Percentiles rank a stretch among this genome's conserved stretches.
Evolutionary conservation across 2,113 vertebrate species (phyloP).

Genomic region (Perca flavescens): DNA sequence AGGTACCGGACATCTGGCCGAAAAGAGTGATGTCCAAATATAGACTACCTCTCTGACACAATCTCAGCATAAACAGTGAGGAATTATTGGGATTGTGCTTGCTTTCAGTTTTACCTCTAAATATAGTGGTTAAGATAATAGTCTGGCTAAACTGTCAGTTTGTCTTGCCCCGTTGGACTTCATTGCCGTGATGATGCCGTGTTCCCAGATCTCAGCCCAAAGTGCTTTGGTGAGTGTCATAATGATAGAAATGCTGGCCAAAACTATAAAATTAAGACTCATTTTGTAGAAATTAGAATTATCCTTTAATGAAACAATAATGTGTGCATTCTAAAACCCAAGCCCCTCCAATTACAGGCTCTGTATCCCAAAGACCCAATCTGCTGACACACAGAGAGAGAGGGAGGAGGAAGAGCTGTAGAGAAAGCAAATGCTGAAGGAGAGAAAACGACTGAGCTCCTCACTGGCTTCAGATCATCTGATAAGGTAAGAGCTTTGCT

Average conservation of each 20-base stretch:
- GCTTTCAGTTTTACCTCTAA: background rate
- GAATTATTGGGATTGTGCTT: background rate
- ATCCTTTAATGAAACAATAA: constrained; percentile 1
- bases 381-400: constrained; percentile 49
- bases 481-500: constrained; percentile 79
- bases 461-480: constrained; percentile 75
- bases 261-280: background rate
- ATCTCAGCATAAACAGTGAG: background rate
- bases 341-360: constrained; percentile 44
- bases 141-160: background rate
- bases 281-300: background rate
- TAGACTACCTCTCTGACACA: no score
- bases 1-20: no score
- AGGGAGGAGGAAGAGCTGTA: constrained; percentile 56
- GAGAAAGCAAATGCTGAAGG: constrained; percentile 67
- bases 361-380: constrained; percentile 67
- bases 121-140: background rate
- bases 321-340: background rate
- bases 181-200: background rate
- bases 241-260: background rate
- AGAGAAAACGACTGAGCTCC: constrained; percentile 66
- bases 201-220: background rate
- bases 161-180: background rate
- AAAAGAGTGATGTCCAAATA: no score
- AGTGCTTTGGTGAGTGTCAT: background rate